Evolutionary conservation across 2,113 vertebrate species (phyloP).

Genomic region (Sceloporus undulatus): DNA sequence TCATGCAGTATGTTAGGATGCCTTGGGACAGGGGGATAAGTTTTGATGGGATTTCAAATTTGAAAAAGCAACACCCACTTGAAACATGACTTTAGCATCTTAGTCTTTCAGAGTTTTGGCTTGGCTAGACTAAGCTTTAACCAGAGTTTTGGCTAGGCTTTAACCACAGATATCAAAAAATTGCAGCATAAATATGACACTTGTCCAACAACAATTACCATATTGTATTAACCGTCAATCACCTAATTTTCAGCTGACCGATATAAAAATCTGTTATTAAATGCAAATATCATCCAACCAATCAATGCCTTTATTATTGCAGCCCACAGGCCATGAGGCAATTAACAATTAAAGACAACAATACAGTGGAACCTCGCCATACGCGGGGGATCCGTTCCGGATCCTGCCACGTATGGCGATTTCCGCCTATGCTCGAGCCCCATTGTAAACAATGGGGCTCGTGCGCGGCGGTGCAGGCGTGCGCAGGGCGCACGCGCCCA

Average conservation of each 20-base stretch:
- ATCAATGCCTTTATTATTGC: no score
- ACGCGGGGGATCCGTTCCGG: no score
- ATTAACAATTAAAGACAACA: not conserved
- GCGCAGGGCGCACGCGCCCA: no score
- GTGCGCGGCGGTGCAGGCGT: no score
- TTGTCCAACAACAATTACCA: not conserved
- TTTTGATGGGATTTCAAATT: conserved; percentile 1
- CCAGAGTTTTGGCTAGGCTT: no score
- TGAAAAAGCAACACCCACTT: not conserved
- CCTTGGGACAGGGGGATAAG: no score
- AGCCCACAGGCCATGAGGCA: no score
- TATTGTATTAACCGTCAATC: not conserved
- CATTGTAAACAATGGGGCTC: no score
- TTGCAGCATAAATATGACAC: not conserved
- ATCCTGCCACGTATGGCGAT: no score
- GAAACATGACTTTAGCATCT: not conserved
- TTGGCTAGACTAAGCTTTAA: not conserved
- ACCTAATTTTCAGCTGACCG: not conserved
- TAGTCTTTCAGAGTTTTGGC: not conserved
- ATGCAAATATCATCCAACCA: not conserved
- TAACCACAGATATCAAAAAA: not conserved
- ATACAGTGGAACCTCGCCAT: no score
- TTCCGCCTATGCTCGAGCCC: no score
- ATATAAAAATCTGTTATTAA: not conserved
- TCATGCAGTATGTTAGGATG: not conserved